Conservation (phyloP, 2,888 invertebrate species). For the Ellobium chinense region DNA sequence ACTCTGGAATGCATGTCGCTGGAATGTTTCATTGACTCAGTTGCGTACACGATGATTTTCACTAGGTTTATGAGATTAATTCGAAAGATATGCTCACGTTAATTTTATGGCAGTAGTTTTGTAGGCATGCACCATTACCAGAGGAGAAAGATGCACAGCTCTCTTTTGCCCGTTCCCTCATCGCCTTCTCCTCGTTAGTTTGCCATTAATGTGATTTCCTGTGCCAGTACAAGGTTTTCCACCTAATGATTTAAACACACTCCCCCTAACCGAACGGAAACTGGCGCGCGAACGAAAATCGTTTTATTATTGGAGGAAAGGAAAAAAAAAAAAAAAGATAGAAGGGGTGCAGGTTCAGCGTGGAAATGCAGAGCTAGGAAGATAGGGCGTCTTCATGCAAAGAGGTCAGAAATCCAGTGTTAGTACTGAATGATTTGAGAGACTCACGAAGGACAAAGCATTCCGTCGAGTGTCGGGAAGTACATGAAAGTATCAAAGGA, state of each 20-base stretch:
- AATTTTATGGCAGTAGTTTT: constrained; percentile 22
- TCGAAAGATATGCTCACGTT: constrained; percentile 3
- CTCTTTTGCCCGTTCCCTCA: not conserved
- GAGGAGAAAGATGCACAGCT: constrained; percentile 3
- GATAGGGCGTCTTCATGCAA: too few relatives aligned
- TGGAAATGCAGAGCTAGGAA: too few relatives aligned
- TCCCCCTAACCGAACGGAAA: not conserved
- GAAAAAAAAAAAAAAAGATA: too few relatives aligned
- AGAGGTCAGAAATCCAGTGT: too few relatives aligned
- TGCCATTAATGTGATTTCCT: constrained; percentile 18
- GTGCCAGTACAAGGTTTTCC: not conserved
- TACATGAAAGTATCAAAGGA: too few relatives aligned
- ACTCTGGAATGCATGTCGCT: too few relatives aligned
- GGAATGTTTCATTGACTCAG: not conserved
- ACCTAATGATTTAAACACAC: constrained; percentile 17
- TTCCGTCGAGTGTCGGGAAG: too few relatives aligned
- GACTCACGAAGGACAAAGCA: too few relatives aligned
- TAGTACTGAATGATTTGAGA: too few relatives aligned
- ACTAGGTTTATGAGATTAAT: constrained; percentile 18
- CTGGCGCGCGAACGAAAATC: not conserved
- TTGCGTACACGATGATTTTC: not conserved
- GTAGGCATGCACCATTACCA: constrained; percentile 19
- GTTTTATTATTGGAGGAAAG: too few relatives aligned
- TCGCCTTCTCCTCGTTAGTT: constrained; percentile 11
- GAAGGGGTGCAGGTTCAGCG: not conserved